Base-by-base conservation (phyloP, 2,888 invertebrate species). In the Dasysyrphus tricinctus region DNA sequence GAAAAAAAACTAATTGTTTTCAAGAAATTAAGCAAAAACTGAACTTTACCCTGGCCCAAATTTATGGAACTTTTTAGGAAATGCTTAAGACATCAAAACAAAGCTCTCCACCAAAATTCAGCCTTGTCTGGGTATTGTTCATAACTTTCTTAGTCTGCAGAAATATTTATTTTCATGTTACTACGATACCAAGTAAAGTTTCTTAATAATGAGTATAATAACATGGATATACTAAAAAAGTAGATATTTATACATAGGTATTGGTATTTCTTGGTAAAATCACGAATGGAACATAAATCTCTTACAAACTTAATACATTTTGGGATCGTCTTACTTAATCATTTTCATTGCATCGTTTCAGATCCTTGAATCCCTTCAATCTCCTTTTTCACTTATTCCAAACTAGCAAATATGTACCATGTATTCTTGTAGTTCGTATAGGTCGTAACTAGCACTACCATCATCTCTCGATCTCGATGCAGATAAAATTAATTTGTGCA, bases 401-500 rank as follows among this genome's bases (percentile, higher is more conserved):
- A 11, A 56, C 42, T n/a, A 14, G 24, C 11, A 59, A 57, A 56
- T 14, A 8, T 24, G 12, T 51, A 57, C 24, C 9, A 19, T 16
- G 11, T 7, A 0, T 24, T 14, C 24, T 29, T 24, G 14, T 51
- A 51, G 49, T 19, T 49, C 9, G 11, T 24, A 14, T 19, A 29
- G 29, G 54, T 54, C 54, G 54, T 54, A 54, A 54, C 54, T 54
- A 76, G 11, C 57, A 59, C 37, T 24, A 32, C 44, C 44, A 54
- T 56, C 34, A 44, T 49, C 51, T 12, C 67, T 39, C 47, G 57
- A 79, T 16, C 57, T 19, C 51, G 29, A 80, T 32, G 61, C 11
- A 76, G 72, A 76, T 83, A 67, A 72, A 83, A 87, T 87, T 87
- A 87, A 87, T 83, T 86, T 87, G 86, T 87, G 75, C 79, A 79